phyloP scores from a whole-genome alignment of 2,888 invertebrate species.

The Drosophila testacea region DNA sequence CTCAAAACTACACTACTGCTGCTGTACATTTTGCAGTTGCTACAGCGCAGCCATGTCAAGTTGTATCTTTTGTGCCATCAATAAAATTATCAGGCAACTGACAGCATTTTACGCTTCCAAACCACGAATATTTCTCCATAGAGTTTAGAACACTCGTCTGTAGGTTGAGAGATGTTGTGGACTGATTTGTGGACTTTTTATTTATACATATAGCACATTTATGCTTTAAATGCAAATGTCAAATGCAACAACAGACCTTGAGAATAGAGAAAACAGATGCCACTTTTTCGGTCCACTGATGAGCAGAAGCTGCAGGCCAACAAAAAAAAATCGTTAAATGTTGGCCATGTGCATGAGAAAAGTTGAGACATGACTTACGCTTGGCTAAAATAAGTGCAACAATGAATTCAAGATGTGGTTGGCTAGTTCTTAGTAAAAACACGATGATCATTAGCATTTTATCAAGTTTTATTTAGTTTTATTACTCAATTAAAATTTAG shows the following conservation, averaged over 20 bases:
- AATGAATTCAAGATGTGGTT: constrained; percentile 3
- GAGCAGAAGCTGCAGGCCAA: constrained; percentile 22
- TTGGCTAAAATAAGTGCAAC: constrained; percentile 19
- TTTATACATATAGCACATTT: constrained; percentile 26
- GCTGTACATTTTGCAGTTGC: constrained; percentile 1
- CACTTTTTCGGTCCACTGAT: constrained; percentile 29
- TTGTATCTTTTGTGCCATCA: constrained; percentile 46
- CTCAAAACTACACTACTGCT: background rate
- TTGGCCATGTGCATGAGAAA: constrained; percentile 25
- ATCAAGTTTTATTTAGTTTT: constrained; percentile 68
- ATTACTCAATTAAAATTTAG: constrained; percentile 80
- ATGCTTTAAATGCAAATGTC: constrained; percentile 59
- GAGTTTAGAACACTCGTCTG: constrained; percentile 28
- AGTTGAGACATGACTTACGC: constrained; percentile 3
- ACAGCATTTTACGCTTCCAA: constrained; percentile 1
- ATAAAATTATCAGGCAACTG: constrained; percentile 37
- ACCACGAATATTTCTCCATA: constrained; percentile 13
- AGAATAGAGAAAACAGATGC: constrained; percentile 22
- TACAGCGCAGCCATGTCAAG: constrained; percentile 6
- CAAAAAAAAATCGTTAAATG: constrained; percentile 61
- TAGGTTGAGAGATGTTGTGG: constrained; percentile 9
- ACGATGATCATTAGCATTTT: constrained; percentile 41
- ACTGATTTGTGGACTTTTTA: constrained; percentile 39
- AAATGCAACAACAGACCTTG: constrained; percentile 56
- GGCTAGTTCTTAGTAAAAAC: constrained; percentile 4